Evolutionary conservation across 2,888 invertebrate genomes (phyloP).

Genomic region (Encarsia formosa): DNA sequence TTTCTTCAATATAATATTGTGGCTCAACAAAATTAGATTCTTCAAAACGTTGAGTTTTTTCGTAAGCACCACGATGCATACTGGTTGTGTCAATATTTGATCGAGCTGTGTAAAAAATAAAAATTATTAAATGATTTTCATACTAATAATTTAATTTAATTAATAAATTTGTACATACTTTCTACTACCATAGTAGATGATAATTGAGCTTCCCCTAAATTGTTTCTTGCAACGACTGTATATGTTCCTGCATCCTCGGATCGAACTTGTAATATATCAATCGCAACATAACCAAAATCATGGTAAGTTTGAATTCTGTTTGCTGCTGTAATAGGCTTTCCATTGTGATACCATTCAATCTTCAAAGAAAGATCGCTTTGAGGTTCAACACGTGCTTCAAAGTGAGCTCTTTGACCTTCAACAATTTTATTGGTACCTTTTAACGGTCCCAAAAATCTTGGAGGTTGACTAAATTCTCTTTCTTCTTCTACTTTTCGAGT

Average conservation of each 20-base stretch:
- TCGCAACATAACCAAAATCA: constrained; percentile 94
- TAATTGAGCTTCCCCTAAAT: constrained; percentile 81
- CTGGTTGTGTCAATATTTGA: constrained; percentile 85
- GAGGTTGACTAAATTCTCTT: constrained; percentile 71
- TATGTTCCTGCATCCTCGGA: constrained; percentile 91
- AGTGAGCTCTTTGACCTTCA: constrained; percentile 91
- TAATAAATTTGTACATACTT: constrained; percentile 64
- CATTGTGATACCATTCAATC: constrained; percentile 97
- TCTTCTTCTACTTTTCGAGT: constrained; percentile 67
- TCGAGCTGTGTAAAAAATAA: constrained; percentile 70
- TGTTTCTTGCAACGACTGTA: constrained; percentile 88
- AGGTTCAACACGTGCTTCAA: constrained; percentile 92
- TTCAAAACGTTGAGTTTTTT: constrained; percentile 84
- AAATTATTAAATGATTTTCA: neutral
- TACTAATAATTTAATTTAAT: neutral
- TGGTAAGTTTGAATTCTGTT: constrained; percentile 91
- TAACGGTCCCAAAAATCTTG: constrained; percentile 81
- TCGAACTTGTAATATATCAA: constrained; percentile 89
- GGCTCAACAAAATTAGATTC: constrained; percentile 81
- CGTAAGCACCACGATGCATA: constrained; percentile 81
- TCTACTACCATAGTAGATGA: constrained; percentile 82
- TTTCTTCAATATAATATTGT: constrained; percentile 85
- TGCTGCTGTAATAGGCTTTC: constrained; percentile 81
- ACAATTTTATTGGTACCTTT: constrained; percentile 91
- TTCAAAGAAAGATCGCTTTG: constrained; percentile 89